Evolutionary conservation across 2,888 invertebrate genomes (phyloP).

Genomic region (Drosophila prostipennis): DNA sequence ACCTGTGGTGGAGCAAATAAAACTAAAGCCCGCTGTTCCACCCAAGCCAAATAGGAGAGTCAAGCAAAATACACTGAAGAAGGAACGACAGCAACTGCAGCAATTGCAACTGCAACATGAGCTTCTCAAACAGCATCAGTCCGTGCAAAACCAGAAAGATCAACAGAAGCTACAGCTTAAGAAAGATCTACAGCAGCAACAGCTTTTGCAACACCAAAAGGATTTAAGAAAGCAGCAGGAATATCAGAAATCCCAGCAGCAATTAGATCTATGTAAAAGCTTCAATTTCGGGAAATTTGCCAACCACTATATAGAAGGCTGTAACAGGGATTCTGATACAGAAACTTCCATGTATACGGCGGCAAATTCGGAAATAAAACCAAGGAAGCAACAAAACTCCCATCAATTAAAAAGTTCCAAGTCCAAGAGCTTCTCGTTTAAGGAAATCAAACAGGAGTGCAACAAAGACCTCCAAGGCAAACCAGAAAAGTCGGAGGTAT

Average conservation of each 20-base stretch:
- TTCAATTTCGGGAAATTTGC: slow-evolving; percentile 63
- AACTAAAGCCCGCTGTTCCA: slow-evolving; percentile 2
- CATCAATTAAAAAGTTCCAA: not conserved
- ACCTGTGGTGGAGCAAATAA: not conserved
- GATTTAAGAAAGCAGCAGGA: not conserved
- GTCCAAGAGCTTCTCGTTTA: not conserved
- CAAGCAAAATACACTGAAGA: not conserved
- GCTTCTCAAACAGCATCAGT: slow-evolving; percentile 2
- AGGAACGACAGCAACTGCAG: slow-evolving; percentile 6
- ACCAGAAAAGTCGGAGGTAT: not conserved
- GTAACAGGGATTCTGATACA: not conserved
- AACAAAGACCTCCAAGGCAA: not conserved
- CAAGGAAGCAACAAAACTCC: not conserved
- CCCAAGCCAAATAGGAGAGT: not conserved
- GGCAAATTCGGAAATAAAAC: slow-evolving; percentile 1
- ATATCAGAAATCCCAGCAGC: not conserved
- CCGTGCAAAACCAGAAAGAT: not conserved
- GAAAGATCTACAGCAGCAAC: not conserved
- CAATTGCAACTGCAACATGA: slow-evolving; percentile 7
- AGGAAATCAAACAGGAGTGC: too few species aligned
- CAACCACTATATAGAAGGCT: slow-evolving; percentile 19
- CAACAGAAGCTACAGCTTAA: not conserved
- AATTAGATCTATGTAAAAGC: not conserved
- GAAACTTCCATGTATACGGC: not conserved
- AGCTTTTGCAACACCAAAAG: not conserved